phyloP scores from a whole-genome alignment of 2,797 vertebrate species.

The Aplochiton taeniatus region DNA sequence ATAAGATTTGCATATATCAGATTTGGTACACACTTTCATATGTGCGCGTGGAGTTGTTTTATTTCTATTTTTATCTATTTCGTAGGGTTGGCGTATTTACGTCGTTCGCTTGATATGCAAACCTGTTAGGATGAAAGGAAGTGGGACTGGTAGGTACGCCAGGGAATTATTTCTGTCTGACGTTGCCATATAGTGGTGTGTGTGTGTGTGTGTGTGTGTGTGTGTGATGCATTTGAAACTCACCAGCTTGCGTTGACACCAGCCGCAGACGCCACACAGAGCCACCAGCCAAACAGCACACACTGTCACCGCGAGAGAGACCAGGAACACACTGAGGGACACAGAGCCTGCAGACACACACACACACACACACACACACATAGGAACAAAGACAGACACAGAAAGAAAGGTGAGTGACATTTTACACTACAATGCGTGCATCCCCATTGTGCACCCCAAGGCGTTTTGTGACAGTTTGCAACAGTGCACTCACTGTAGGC shows the following conservation, averaged over 20 bases:
- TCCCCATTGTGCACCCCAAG: neutral
- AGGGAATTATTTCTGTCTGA: neutral
- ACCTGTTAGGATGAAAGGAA: conserved; percentile 29
- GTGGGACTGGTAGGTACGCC: conserved; percentile 30
- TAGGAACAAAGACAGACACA: conserved; percentile 11
- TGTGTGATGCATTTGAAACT: conserved; percentile 60
- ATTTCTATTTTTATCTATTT: too few species aligned
- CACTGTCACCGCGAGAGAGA: conserved; percentile 96
- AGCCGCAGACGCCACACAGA: conserved; percentile 97
- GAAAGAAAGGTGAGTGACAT: conserved; percentile 12
- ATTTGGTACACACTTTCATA: too few species aligned
- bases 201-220: conserved; percentile 31
- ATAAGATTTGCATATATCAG: neutral
- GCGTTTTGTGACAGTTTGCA: conserved; percentile 1
- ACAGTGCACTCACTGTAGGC: conserved; percentile 20
- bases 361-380: neutral
- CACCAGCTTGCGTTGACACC: conserved; percentile 99
- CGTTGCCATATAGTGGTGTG: conserved; percentile 15
- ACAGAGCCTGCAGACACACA: conserved; percentile 80
- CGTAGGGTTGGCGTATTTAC: too few species aligned
- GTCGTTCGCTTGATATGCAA: conserved; percentile 30
- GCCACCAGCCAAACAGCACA: conserved; percentile 96
- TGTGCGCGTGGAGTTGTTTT: too few species aligned
- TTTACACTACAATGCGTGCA: too few species aligned
- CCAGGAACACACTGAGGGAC: conserved; percentile 93